These are phyloP conservation scores for Argyra leucocephala DNA, from an alignment of 2,888 invertebrate genomes.

Conservation along the genomic window DNA sequence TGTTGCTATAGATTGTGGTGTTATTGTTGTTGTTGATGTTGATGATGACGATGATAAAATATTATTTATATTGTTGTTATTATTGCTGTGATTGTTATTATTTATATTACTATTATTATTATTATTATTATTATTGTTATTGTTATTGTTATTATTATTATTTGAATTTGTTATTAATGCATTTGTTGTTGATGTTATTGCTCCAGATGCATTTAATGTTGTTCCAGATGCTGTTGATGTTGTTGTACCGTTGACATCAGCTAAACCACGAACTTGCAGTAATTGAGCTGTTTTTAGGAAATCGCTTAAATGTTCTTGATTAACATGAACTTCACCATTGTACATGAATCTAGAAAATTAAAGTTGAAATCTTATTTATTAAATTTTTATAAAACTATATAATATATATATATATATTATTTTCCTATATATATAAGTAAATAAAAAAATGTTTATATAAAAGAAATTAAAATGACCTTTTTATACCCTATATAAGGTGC, in stretches of 20 bases:
- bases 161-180: background rate
- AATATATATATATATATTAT: too few relatives aligned
- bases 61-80: background rate
- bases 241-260: conserved; percentile 55
- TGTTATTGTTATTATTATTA: conserved; percentile 12
- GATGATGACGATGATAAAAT: conserved; percentile 6
- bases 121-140: conserved; percentile 18
- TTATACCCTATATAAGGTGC: too few relatives aligned
- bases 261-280: conserved; percentile 75
- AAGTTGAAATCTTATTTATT: background rate
- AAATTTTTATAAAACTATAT: background rate
- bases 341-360: conserved; percentile 79
- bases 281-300: conserved; percentile 80
- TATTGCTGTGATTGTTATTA: background rate
- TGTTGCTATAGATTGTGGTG: conserved; percentile 21
- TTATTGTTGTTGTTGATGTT: conserved; percentile 13
- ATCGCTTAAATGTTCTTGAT: conserved; percentile 76
- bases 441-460: too few relatives aligned
- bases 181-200: conserved; percentile 21
- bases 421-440: too few relatives aligned
- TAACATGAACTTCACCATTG: conserved; percentile 82
- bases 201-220: conserved; percentile 22
- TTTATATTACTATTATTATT: conserved; percentile 27
- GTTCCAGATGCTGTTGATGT: background rate
- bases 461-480: too few relatives aligned